A percentile compares a stretch with the other conserved stretches of the same genome.
phyloP scores from a whole-genome alignment of 2,113 vertebrate genomes.

The Brachypodius melanocephalos region DNA sequence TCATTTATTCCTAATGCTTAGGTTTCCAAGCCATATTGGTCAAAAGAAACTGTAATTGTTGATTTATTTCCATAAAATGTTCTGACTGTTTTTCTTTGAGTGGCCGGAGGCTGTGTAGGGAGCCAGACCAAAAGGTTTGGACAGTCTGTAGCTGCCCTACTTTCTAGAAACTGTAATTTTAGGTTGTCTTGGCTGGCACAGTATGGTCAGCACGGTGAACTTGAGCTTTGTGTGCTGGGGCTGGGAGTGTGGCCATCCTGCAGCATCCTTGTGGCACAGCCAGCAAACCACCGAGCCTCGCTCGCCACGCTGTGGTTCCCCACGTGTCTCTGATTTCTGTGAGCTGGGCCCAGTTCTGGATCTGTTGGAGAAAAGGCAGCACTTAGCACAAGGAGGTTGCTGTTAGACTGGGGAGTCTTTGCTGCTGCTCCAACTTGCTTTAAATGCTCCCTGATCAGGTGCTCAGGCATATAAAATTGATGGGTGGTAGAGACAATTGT shows the following conservation, averaged over 20 bases:
- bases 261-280: background rate
- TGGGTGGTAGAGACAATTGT: background rate
- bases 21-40: background rate
- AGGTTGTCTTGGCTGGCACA: background rate
- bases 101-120: background rate
- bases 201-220: background rate
- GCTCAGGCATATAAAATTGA: background rate
- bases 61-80: background rate
- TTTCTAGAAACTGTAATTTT: slow-evolving; percentile 15
- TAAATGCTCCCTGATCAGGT: background rate
- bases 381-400: background rate
- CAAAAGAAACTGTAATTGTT: background rate
- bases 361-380: background rate
- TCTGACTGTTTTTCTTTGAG: background rate
- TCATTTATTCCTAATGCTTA: background rate
- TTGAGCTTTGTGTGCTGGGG: background rate
- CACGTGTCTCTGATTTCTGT: background rate
- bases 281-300: background rate
- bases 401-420: background rate
- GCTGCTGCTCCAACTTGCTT: background rate
- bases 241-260: background rate
- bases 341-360: background rate
- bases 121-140: background rate
- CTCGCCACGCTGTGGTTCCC: background rate
- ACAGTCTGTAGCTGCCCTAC: background rate